Percentiles rank a stretch among this genome's conserved stretches.
These are phyloP conservation scores for Leguminivora glycinivorella DNA, from an alignment of 1,140 invertebrate genomes.

Conservation along the genomic window DNA sequence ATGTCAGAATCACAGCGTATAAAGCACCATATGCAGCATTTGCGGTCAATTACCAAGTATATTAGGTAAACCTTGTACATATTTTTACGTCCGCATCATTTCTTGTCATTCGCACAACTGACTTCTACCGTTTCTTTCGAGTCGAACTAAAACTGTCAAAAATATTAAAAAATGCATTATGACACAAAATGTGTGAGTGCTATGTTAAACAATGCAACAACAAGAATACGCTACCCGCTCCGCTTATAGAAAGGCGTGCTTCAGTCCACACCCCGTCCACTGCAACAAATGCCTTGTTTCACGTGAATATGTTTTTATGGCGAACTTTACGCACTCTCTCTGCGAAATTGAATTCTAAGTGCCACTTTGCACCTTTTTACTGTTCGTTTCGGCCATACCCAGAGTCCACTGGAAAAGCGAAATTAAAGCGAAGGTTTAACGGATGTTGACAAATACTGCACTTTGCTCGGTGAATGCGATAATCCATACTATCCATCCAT, in stretches of 20 bases:
- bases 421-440: not conserved
- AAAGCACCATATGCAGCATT: too few relatives aligned
- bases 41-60: too few relatives aligned
- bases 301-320: constrained; percentile 25
- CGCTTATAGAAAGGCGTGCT: not conserved
- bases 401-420: not conserved
- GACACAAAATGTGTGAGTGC: too few relatives aligned
- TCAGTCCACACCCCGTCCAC: constrained; percentile 1
- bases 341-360: constrained; percentile 21
- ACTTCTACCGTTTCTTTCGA: too few relatives aligned
- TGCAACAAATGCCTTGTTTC: constrained; percentile 20
- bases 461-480: not conserved
- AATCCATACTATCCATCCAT: too few relatives aligned
- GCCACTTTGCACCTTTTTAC: constrained; percentile 14
- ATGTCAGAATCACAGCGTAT: too few relatives aligned
- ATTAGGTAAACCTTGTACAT: too few relatives aligned
- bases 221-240: not conserved
- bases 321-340: constrained; percentile 5
- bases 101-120: too few relatives aligned
- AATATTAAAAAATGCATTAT: too few relatives aligned
- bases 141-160: too few relatives aligned
- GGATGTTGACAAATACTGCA: not conserved
- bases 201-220: not conserved
- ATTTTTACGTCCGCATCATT: too few relatives aligned
- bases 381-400: not conserved